Evolutionary conservation across 2,888 invertebrate genomes (phyloP), one percentile per base, ranked within the genome.

Genomic region (Scrobipalpa costella): DNA sequence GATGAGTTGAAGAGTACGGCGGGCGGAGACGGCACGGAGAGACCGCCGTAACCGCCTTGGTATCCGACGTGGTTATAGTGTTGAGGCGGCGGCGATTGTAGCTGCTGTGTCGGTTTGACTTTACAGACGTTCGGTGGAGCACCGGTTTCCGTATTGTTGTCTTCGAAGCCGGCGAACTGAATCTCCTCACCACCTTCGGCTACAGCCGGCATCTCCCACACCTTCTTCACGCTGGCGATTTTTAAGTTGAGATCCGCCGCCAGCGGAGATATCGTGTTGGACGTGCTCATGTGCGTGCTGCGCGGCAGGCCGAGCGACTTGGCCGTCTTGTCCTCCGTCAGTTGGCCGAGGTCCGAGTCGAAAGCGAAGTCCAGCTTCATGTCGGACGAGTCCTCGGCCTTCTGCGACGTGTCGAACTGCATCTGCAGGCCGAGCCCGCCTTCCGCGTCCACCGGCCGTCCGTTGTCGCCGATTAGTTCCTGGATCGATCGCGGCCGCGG

Each of bases 351-450:
- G 74, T 96, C 96, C 17, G 96, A 95, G 78, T 97, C 97, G 83
- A 98, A 98, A 17, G 95, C 94, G 82, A 98, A 98, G 84, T 98
- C 97, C 63, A 98, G 90, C 85, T 98, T 98, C 94, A 98, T 96
- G 77, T 97, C 97, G 33, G 95, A 95, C 27, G 94, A 95, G 76
- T 97, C 96, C 80, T 97, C 96, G 64, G 93, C 88, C 72, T 94
- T 94, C 69, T 90, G 90, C 64, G 85, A 80, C 63, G 88, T 78
- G 64, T 90, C 89, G 75, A 96, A 96, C 0, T 94, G 91, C 80
- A 96, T 93, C n/a, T 94, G 95, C 76, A 96, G 90, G 65, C 92
- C 83, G 8, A 93, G 72, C 8, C 85, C 84, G 47, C 93, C 90
- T n/a, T 81, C 79, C 66, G 90, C 90, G 38, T 78, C n/a, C n/a